Base-by-base conservation (phyloP, 2,113 vertebrate genomes). In the Paradisaea rubra region DNA sequence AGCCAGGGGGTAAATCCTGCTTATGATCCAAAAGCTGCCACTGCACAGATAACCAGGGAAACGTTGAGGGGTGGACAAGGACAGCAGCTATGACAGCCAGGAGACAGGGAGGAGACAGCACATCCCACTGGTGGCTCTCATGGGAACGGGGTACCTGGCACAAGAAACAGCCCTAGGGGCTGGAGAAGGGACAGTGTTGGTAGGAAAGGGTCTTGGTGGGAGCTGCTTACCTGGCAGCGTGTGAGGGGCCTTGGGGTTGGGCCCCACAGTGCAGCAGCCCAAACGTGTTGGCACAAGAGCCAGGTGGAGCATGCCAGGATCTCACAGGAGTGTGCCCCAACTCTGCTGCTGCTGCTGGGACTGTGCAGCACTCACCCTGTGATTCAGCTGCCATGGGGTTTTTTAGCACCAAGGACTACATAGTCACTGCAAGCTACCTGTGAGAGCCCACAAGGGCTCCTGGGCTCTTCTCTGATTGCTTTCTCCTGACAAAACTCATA, bases 271-370 rank as follows among this genome's bases (percentile, higher is more conserved):
- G 31, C 74, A 80, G 60, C 57, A 82, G 53, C 49, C 35, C 74
- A 69, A 37, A 53, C 17, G 0, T 7, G 10, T 8, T 76, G 79
- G 57, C 49, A 56, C 49, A 41, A 56, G 61, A 70, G 42, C 50
- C 72, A 61, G 22, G 24, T 80, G 45, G 53, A 77, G 19, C 0
- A 1, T 65, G 83, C 25, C 39, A 49, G 42, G n/a, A 8, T 37
- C 53, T 68, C 39, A 7, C 0, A 2, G 4, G 56, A 71, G 33
- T 1, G 2, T 47, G 73, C 24, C 33, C 57, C 37, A 18, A 2
- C 70, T 28, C 45, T 57, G 52, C 69, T 80, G 68, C 69, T 80
- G 68, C 59, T 85, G 70, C 47, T 11, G 20, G 82, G 31, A 41
- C 76, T 5, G 24, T 24, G 83, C 41, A 33, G 23, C 25, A 13